phyloP scores from a whole-genome alignment of 2,888 invertebrate genomes.

The Lissonota sp. region DNA sequence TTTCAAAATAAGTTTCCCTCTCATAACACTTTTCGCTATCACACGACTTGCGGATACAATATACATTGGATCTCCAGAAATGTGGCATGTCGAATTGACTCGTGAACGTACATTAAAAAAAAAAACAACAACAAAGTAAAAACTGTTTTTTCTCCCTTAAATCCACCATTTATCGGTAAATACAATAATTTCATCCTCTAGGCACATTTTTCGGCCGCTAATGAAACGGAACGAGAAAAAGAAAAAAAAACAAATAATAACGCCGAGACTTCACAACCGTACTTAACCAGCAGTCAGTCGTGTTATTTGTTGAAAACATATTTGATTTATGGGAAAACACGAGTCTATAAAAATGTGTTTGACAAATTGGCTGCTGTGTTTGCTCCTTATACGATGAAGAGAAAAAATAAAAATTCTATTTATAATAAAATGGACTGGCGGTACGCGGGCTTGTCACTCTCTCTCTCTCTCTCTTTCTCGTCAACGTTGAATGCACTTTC shows the following conservation, averaged over 20 bases:
- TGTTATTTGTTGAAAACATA: slow-evolving; percentile 62
- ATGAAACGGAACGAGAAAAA: slow-evolving; percentile 41
- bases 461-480: slow-evolving; percentile 29
- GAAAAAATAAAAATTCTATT: background rate
- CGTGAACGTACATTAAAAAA: slow-evolving; percentile 56
- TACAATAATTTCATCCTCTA: slow-evolving; percentile 71
- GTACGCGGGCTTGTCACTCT: slow-evolving; percentile 35
- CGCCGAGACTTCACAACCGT: slow-evolving; percentile 76
- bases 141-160: slow-evolving; percentile 62
- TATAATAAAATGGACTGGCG: background rate
- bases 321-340: slow-evolving; percentile 48
- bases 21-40: too few relatives aligned
- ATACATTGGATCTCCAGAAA: too few relatives aligned
- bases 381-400: background rate
- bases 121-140: slow-evolving; percentile 44
- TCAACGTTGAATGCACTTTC: slow-evolving; percentile 14
- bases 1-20: background rate
- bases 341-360: slow-evolving; percentile 45
- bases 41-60: slow-evolving; percentile 46
- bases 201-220: slow-evolving; percentile 69
- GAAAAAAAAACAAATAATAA: slow-evolving; percentile 35
- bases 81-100: slow-evolving; percentile 20
- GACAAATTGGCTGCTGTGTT: background rate
- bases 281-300: slow-evolving; percentile 81
- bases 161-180: slow-evolving; percentile 69